phyloP scores from a whole-genome alignment of 2,888 invertebrate genomes.

The Chaetogeoica ovagalla region DNA sequence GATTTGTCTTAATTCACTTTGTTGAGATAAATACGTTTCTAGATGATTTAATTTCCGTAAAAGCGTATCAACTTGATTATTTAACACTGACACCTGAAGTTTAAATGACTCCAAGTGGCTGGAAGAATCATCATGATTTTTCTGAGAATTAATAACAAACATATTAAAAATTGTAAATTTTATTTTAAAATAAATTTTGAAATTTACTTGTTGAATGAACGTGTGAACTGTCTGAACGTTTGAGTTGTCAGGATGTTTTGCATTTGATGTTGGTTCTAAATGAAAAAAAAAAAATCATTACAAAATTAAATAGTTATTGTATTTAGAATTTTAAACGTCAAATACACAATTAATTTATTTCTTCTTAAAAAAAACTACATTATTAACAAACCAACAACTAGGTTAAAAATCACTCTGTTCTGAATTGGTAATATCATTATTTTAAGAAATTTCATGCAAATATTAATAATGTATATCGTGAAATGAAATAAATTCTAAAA shows the following conservation, averaged over 20 bases:
- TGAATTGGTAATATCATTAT: neutral
- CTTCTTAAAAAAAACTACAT: neutral
- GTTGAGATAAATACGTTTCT: slow-evolving; percentile 36
- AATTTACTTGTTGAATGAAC: slow-evolving; percentile 21
- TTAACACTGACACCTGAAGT: slow-evolving; percentile 64
- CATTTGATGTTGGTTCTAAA: slow-evolving; percentile 28
- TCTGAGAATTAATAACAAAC: neutral
- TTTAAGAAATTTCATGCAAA: slow-evolving; percentile 17
- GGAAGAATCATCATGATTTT: slow-evolving; percentile 23
- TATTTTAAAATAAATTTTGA: slow-evolving; percentile 2
- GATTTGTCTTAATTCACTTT: slow-evolving; percentile 42
- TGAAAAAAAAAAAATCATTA: slow-evolving; percentile 5
- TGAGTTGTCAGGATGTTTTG: neutral
- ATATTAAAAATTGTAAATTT: neutral
- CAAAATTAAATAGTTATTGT: neutral
- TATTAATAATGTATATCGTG: neutral
- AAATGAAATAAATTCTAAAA: neutral
- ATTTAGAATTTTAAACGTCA: too few relatives aligned
- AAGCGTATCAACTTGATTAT: slow-evolving; percentile 57
- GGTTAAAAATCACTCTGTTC: neutral
- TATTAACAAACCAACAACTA: neutral
- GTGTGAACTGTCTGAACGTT: slow-evolving; percentile 22
- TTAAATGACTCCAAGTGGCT: slow-evolving; percentile 61
- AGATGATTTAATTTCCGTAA: slow-evolving; percentile 38
- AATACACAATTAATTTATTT: too few relatives aligned